These are phyloP conservation scores for Bombus superbus DNA, from an alignment of 1,140 invertebrate genomes.

Conservation along the genomic window DNA sequence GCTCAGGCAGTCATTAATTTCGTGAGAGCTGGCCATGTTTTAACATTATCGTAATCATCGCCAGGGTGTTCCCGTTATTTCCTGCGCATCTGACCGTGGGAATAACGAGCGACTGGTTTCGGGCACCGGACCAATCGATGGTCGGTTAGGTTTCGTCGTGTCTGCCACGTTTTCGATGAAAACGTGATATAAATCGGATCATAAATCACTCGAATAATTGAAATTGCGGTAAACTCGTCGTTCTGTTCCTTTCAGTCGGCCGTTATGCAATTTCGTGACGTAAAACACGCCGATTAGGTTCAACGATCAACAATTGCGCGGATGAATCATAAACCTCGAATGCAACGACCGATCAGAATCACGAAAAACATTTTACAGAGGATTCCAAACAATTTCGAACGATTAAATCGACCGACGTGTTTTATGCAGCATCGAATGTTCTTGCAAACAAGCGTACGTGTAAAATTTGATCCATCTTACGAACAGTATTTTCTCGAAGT, in stretches of 20 bases:
- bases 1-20: slow-evolving; percentile 54
- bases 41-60: slow-evolving; percentile 62
- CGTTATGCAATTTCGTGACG: slow-evolving; percentile 20
- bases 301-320: background rate
- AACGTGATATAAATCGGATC: slow-evolving; percentile 21
- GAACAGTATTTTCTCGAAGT: background rate
- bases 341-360: background rate
- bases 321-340: slow-evolving; percentile 32
- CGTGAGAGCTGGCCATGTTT: slow-evolving; percentile 39
- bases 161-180: slow-evolving; percentile 6
- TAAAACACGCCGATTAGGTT: slow-evolving; percentile 22
- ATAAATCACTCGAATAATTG: slow-evolving; percentile 43
- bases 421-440: background rate
- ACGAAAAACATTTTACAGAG: background rate
- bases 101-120: slow-evolving; percentile 41
- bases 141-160: slow-evolving; percentile 15
- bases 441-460: too few relatives aligned
- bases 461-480: background rate
- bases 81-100: slow-evolving; percentile 48
- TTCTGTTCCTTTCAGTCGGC: background rate
- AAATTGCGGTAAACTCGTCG: slow-evolving; percentile 30
- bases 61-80: slow-evolving; percentile 60
- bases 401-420: background rate
- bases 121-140: slow-evolving; percentile 9
- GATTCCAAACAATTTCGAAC: background rate